phyloP scores from a whole-genome alignment of 2,113 vertebrate genomes.

The Austrofundulus limnaeus region DNA sequence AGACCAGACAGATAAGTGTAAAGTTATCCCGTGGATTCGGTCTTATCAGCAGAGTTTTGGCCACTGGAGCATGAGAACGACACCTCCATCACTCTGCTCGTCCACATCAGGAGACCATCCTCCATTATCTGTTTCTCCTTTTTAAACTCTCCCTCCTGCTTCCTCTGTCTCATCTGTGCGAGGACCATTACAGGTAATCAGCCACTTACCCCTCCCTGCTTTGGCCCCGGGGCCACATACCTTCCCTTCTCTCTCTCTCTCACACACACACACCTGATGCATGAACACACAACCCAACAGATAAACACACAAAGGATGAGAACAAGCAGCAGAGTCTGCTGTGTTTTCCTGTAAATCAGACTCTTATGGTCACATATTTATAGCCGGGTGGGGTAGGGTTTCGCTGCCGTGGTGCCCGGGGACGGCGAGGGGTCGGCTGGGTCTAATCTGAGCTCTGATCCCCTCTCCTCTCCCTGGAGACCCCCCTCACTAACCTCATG shows the following conservation, averaged over 20 bases:
- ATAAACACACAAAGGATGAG: slow-evolving; percentile 7
- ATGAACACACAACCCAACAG: slow-evolving; percentile 2
- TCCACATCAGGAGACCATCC: slow-evolving; percentile 12
- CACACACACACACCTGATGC: slow-evolving; percentile 21
- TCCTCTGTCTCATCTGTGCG: slow-evolving; percentile 44
- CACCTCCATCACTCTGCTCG: slow-evolving; percentile 18
- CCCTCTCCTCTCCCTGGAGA: slow-evolving; percentile 73
- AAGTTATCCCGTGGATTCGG: slow-evolving; percentile 19
- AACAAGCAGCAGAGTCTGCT: slow-evolving; percentile 18
- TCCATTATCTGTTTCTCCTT: background rate
- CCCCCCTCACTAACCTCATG: slow-evolving; percentile 74
- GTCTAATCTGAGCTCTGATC: slow-evolving; percentile 82
- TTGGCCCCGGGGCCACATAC: slow-evolving; percentile 56
- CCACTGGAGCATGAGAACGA: slow-evolving; percentile 61
- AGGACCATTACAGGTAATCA: slow-evolving; percentile 73
- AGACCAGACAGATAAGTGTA: slow-evolving; percentile 30
- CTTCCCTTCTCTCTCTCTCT: slow-evolving; percentile 37
- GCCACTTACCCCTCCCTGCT: slow-evolving; percentile 61
- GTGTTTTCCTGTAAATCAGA: slow-evolving; percentile 58
- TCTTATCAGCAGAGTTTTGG: slow-evolving; percentile 52
- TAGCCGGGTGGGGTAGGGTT: slow-evolving; percentile 65
- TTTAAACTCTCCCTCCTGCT: slow-evolving; percentile 3
- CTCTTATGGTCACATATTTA: no score
- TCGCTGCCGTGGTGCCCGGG: slow-evolving; percentile 66
- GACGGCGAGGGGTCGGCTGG: slow-evolving; percentile 74